phyloP scores from a whole-genome alignment of 1,140 invertebrate species.

The Solen grandis region DNA sequence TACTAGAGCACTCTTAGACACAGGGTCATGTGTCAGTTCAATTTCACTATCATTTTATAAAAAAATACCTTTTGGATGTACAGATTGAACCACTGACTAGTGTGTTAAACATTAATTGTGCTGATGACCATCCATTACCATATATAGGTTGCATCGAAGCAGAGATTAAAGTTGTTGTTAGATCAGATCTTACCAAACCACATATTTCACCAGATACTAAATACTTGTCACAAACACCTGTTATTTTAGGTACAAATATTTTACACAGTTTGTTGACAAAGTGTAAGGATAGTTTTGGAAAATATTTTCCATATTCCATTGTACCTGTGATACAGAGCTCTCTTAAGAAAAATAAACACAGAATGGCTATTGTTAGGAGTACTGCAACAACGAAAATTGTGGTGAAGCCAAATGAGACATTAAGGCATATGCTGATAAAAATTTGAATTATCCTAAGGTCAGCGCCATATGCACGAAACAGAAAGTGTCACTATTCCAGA shows the following conservation, averaged over 20 bases:
- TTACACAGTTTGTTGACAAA: not conserved
- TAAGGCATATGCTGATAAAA: conserved; percentile 1
- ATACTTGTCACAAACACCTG: conserved; percentile 22
- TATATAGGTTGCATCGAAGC: conserved; percentile 39
- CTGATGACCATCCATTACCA: conserved; percentile 41
- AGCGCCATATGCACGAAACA: conserved; percentile 9
- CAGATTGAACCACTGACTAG: conserved; percentile 32
- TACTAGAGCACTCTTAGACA: conserved; percentile 27
- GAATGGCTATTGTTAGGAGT: conserved; percentile 21
- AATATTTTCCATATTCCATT: conserved; percentile 19
- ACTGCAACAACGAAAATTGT: conserved; percentile 9
- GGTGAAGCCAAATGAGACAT: conserved; percentile 15
- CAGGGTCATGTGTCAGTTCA: conserved; percentile 39
- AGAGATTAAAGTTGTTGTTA: not conserved
- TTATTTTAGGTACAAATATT: conserved; percentile 41
- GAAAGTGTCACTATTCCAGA: not conserved
- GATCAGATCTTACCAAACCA: not conserved
- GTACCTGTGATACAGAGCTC: conserved; percentile 21
- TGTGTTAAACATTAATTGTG: conserved; percentile 53
- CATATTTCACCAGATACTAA: conserved; percentile 30
- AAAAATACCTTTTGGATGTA: not conserved
- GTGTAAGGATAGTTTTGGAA: conserved; percentile 23
- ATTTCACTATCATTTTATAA: conserved; percentile 34
- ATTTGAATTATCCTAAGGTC: not conserved
- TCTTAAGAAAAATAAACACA: conserved; percentile 14